Percentiles rank a stretch among this genome's conserved stretches.
Conservation (phyloP, 2,113 vertebrate genomes). For the Sisor rabdophorus region DNA sequence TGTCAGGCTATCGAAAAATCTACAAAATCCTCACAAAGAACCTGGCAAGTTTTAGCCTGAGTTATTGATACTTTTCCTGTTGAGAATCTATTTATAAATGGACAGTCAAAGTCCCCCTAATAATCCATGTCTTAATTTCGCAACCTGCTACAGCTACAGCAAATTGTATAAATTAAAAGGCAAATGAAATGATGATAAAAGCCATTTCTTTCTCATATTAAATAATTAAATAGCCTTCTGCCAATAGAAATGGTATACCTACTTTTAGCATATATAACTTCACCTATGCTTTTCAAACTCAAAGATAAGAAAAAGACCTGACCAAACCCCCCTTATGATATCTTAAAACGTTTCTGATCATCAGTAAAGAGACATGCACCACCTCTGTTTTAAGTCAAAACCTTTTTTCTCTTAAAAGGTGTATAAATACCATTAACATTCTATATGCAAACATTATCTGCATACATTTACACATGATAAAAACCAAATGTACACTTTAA, state of each 20-base stretch:
- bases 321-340: not conserved
- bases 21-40: not conserved
- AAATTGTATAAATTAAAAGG: not conserved
- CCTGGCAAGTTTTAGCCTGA: not conserved
- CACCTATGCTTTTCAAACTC: not conserved
- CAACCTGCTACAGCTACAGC: not conserved
- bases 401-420: not conserved
- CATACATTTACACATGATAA: too few species aligned
- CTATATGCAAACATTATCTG: not conserved
- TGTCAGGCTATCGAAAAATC: not conserved
- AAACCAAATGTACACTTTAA: too few species aligned
- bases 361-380: not conserved
- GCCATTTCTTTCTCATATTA: not conserved
- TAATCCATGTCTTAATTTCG: not conserved
- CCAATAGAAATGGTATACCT: not conserved
- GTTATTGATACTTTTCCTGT: not conserved
- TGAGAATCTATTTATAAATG: not conserved
- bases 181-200: not conserved
- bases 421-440: not conserved
- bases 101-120: not conserved
- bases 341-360: not conserved
- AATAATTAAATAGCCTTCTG: not conserved
- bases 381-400: not conserved
- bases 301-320: not conserved
- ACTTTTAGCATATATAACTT: not conserved